Conservation (phyloP, 1,140 invertebrate genomes). For the Spodoptera frugiperda region DNA sequence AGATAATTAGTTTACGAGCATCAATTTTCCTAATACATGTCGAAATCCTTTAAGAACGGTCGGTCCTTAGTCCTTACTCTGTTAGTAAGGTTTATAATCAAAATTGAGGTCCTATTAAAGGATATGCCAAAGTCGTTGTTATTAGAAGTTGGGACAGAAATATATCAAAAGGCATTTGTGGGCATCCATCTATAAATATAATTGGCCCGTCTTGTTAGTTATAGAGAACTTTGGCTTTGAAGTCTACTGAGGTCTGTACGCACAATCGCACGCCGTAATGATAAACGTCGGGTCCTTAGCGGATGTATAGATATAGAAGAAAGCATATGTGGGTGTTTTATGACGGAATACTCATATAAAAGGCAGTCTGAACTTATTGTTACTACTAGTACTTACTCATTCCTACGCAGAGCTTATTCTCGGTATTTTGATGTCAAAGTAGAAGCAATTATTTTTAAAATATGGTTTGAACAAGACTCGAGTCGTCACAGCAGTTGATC, state of each 20-base stretch:
- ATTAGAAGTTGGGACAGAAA: conserved; percentile 33
- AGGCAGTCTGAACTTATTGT: conserved; percentile 14
- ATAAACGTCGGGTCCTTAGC: conserved; percentile 19
- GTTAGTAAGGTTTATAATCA: not conserved
- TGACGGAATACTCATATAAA: not conserved
- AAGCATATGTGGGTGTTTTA: conserved; percentile 13
- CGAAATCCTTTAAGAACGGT: not conserved
- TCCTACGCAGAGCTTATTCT: too few relatives aligned
- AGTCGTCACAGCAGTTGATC: too few relatives aligned
- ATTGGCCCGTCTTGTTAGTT: conserved; percentile 68
- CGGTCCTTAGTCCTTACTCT: not conserved
- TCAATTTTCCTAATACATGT: conserved; percentile 5
- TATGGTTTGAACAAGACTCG: too few relatives aligned
- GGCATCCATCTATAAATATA: conserved; percentile 74
- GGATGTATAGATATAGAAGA: conserved; percentile 11
- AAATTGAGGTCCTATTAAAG: conserved; percentile 5
- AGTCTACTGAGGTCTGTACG: conserved; percentile 14
- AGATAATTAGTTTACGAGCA: not conserved
- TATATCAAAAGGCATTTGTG: conserved; percentile 56
- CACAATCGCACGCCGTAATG: conserved; percentile 38
- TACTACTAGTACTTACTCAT: not conserved
- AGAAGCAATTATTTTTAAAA: too few relatives aligned
- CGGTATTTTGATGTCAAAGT: too few relatives aligned
- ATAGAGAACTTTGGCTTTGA: conserved; percentile 35
- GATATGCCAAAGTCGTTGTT: conserved; percentile 15